These are phyloP conservation scores for Polypedilum pembai DNA, from an alignment of 1,140 invertebrate genomes.

Conservation along the genomic window DNA sequence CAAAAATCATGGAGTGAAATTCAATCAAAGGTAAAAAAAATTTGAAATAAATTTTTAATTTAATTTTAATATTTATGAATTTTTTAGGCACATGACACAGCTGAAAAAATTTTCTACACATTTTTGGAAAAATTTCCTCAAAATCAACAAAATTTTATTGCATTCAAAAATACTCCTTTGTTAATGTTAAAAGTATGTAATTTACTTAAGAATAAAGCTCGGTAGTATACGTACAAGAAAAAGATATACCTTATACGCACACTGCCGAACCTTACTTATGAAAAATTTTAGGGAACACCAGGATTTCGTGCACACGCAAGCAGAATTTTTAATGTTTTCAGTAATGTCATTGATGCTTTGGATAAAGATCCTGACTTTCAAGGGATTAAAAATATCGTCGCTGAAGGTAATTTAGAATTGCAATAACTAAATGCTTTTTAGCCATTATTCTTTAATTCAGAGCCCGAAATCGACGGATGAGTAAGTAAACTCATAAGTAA, in stretches of 20 bases:
- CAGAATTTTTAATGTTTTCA: neutral
- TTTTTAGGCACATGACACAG: neutral
- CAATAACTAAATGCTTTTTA: too few relatives aligned
- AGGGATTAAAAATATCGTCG: neutral
- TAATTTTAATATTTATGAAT: neutral
- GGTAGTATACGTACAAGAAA: too few relatives aligned
- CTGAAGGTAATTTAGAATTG: conserved; percentile 21
- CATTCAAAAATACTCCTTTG: neutral
- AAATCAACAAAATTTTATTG: neutral
- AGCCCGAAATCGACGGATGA: too few relatives aligned
- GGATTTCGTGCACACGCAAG: neutral
- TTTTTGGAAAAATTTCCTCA: neutral
- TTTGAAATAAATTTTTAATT: neutral
- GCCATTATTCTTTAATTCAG: too few relatives aligned
- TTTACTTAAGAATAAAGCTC: too few relatives aligned
- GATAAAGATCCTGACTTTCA: neutral
- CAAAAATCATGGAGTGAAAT: neutral
- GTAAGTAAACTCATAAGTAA: too few relatives aligned
- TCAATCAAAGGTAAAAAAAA: neutral
- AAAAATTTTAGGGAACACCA: neutral
- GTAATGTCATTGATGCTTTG: neutral
- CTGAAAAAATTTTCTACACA: neutral
- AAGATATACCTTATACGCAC: too few relatives aligned
- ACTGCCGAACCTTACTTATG: too few relatives aligned
- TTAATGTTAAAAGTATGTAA: neutral